These are phyloP conservation scores for Gymnobelideus leadbeateri DNA, from an alignment of 2,113 vertebrate species.

Conservation along the genomic window DNA sequence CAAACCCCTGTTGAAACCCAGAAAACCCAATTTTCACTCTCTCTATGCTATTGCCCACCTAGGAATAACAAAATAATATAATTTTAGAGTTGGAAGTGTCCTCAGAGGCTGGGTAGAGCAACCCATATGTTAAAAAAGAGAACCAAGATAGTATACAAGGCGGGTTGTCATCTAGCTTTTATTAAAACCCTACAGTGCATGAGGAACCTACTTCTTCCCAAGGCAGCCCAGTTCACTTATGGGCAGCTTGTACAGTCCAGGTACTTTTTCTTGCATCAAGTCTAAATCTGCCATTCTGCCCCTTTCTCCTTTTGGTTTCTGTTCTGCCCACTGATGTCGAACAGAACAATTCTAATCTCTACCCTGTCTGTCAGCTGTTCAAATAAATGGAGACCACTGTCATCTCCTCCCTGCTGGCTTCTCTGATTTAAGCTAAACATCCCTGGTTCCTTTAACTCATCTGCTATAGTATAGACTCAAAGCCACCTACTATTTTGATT, in stretches of 20 bases:
- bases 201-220: background rate
- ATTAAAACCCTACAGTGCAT: background rate
- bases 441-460: background rate
- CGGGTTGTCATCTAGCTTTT: background rate
- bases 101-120: background rate
- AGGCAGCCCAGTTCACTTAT: background rate
- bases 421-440: background rate
- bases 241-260: background rate
- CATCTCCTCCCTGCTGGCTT: background rate
- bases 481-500: background rate
- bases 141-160: background rate
- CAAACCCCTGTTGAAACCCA: background rate
- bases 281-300: background rate
- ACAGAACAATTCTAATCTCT: background rate
- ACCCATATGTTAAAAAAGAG: background rate
- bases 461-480: background rate
- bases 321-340: background rate
- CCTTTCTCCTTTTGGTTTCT: background rate
- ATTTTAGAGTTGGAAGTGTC: background rate
- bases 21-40: slow-evolving; percentile 1
- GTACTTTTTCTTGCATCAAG: background rate
- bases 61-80: slow-evolving; percentile 2
- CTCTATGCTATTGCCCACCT: background rate
- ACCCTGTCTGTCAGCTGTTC: background rate
- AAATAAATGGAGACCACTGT: background rate